Base-by-base conservation (phyloP, 2,797 vertebrate genomes). In the Hyperoplus lanceolatus region DNA sequence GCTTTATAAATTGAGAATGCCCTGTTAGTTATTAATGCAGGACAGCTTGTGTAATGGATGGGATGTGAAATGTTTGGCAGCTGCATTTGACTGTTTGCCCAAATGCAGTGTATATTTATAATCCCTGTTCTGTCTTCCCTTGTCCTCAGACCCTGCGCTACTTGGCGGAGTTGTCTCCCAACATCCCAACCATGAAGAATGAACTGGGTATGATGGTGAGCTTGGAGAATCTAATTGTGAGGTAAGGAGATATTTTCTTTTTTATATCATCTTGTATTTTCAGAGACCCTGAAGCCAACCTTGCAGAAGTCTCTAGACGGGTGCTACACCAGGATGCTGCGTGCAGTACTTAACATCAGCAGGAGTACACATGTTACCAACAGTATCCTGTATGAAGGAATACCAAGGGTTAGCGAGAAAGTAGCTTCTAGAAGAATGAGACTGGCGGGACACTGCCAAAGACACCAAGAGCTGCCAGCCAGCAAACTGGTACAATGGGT, bases 201-300 rank as follows among this genome's bases (percentile, higher is more conserved):
- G 94, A 96, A 51, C 91, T 96, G 68, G 95, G 95, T 3, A 96
- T 96, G 94, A 96, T 96, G 91, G 92, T 93, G 84, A 96, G 94
- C 90, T 80, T 97, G 85, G 93, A 96, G 74, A 92, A 86, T 59
- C 75, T 96, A 29, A 90, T 86, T 72, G 89, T 46, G 59, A 94
- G 93, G 95, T 96, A 59, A 90, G 63, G 62, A 5, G 0, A 8
- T 70, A 0, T 5, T 65, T 16, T 1, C 11, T 43, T 74, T 8
- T 9, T 45, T 2, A 54, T 38, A 53, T 8, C 38, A 2, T 4
- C 51, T 29, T 29, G 29, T 29, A 29, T 29, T 3, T 29, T 29
- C 29, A 29, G 29, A 3, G 29, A 29, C 29, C 29, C 29, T 29
- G 29, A 29, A 29, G 29, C 29, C 29, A 29, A 29, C 29, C 29